Conservation (phyloP, 1,140 invertebrate species). For the Charaxes varanes region DNA sequence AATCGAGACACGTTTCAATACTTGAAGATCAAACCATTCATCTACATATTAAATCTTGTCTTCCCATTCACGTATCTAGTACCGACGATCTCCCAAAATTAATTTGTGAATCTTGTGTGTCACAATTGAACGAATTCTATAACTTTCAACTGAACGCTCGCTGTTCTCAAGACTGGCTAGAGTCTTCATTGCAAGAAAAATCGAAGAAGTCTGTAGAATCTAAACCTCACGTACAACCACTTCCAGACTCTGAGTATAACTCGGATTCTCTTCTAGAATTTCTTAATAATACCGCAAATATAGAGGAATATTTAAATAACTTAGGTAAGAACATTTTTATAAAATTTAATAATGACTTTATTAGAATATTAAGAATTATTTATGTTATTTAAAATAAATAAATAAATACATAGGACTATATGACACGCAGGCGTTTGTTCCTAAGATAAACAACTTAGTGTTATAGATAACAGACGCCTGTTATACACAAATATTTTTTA, state of each 20-base stretch:
- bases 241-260: conserved; percentile 64
- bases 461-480: neutral
- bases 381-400: too few relatives aligned
- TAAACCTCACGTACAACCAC: conserved; percentile 48
- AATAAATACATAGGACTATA: too few relatives aligned
- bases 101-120: conserved; percentile 48
- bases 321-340: conserved; percentile 27
- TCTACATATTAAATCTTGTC: conserved; percentile 56
- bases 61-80: conserved; percentile 34
- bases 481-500: neutral
- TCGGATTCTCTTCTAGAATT: conserved; percentile 65
- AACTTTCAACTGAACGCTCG: conserved; percentile 61
- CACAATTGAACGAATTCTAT: conserved; percentile 56
- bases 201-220: conserved; percentile 40
- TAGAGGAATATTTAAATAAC: conserved; percentile 63
- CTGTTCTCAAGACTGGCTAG: conserved; percentile 63
- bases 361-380: too few relatives aligned
- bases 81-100: conserved; percentile 49
- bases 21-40: conserved; percentile 44
- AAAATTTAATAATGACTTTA: conserved; percentile 1
- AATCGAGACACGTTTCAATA: conserved; percentile 48
- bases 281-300: conserved; percentile 62
- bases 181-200: conserved; percentile 45
- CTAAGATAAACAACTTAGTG: too few relatives aligned
- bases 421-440: too few relatives aligned